Evolutionary conservation across 1,140 invertebrate genomes (phyloP).

Genomic region (Vanessa atalanta): DNA sequence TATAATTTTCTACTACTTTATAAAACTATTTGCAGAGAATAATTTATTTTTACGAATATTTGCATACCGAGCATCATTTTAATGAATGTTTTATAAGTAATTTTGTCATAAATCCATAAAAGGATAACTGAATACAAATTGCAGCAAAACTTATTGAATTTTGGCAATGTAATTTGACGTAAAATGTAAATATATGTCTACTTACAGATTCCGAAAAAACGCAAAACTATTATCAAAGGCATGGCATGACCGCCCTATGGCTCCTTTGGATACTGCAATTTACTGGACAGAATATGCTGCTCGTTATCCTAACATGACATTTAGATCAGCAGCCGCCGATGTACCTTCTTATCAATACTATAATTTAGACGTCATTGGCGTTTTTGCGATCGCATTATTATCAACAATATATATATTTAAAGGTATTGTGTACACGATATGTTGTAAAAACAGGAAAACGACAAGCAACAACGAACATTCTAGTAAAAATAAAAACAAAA

Average conservation of each 20-base stretch:
- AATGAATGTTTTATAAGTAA: too few species aligned
- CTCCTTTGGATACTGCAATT: constrained; percentile 80
- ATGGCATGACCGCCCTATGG: constrained; percentile 81
- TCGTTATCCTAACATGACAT: constrained; percentile 81
- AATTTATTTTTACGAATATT: too few species aligned
- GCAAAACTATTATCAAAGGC: constrained; percentile 70
- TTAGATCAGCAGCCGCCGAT: constrained; percentile 81
- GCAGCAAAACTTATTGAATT: too few species aligned
- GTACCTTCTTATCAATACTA: constrained; percentile 84
- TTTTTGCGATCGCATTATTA: constrained; percentile 41
- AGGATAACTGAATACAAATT: too few species aligned
- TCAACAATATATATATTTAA: constrained; percentile 30
- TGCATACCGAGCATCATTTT: too few species aligned
- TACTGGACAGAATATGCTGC: constrained; percentile 85
- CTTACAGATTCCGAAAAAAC: constrained; percentile 64
- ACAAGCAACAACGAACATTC: not conserved
- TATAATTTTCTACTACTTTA: not conserved
- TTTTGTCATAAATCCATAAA: too few species aligned
- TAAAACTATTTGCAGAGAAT: too few species aligned
- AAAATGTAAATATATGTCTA: not conserved
- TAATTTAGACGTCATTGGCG: constrained; percentile 81
- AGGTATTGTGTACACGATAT: constrained; percentile 34
- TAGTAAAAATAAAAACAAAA: constrained; percentile 26
- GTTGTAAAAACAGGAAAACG: constrained; percentile 5
- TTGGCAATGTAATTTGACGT: too few species aligned